A percentile compares a stretch with the other conserved stretches of the same genome.
phyloP scores from a whole-genome alignment of 2,113 vertebrate species.

The Scartelaos histophorus region DNA sequence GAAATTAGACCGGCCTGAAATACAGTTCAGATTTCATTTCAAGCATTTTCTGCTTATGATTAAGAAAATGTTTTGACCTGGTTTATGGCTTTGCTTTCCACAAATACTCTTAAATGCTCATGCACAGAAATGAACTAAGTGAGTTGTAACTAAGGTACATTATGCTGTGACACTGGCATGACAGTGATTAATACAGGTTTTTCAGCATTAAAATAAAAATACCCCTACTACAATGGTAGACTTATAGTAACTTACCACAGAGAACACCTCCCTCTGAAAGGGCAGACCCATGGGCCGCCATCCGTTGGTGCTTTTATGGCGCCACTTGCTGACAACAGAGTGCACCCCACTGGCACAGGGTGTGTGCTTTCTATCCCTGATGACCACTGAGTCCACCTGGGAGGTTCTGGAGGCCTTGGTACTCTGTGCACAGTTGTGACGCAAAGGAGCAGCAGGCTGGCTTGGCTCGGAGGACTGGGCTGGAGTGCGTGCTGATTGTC shows the following conservation, averaged over 20 bases:
- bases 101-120: no score
- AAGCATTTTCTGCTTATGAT: neutral
- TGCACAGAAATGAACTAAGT: no score
- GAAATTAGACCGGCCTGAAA: neutral
- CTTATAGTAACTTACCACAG: constrained; percentile 82
- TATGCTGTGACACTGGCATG: no score
- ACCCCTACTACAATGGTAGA: neutral
- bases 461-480: constrained; percentile 87
- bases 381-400: constrained; percentile 79
- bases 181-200: no score
- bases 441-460: constrained; percentile 80
- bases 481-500: constrained; percentile 89
- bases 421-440: constrained; percentile 90
- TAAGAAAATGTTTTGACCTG: neutral
- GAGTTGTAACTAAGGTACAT: no score
- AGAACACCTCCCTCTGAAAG: constrained; percentile 93
- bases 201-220: neutral
- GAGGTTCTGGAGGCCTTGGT: constrained; percentile 92
- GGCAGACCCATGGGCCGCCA: constrained; percentile 91
- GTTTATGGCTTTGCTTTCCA: neutral
- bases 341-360: constrained; percentile 75
- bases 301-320: constrained; percentile 89
- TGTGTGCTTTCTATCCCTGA: constrained; percentile 86
- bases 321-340: constrained; percentile 77
- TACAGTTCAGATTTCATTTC: neutral